These are phyloP conservation scores for Aphelenchoides bicaudatus DNA, from an alignment of 2,888 invertebrate genomes.

Conservation along the genomic window DNA sequence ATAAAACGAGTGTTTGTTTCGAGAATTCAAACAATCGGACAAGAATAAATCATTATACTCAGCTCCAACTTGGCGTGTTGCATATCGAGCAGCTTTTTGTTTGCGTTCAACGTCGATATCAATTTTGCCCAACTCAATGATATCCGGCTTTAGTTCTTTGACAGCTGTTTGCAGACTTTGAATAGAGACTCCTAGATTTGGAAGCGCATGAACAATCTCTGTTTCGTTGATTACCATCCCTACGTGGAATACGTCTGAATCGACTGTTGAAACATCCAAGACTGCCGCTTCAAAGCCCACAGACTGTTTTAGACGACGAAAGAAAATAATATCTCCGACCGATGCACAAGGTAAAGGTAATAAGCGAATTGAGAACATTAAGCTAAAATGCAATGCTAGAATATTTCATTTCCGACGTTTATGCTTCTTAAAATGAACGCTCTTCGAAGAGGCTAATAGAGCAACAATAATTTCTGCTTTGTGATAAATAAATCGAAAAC, in stretches of 20 bases:
- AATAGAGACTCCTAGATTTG: slow-evolving; percentile 20
- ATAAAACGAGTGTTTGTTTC: slow-evolving; percentile 29
- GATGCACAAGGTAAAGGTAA: slow-evolving; percentile 16
- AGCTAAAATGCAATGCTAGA: neutral
- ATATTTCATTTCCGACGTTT: slow-evolving; percentile 18
- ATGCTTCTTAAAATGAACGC: slow-evolving; percentile 39
- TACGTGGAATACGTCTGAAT: slow-evolving; percentile 31
- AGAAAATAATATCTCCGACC: slow-evolving; percentile 31
- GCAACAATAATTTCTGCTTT: slow-evolving; percentile 29
- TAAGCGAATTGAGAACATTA: neutral
- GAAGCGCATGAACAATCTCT: slow-evolving; percentile 24
- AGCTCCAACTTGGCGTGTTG: slow-evolving; percentile 29
- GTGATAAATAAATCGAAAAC: slow-evolving; percentile 33
- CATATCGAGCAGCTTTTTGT: slow-evolving; percentile 23
- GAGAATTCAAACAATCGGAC: slow-evolving; percentile 29
- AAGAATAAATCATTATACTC: slow-evolving; percentile 40
- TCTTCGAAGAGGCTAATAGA: slow-evolving; percentile 33
- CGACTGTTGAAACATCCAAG: slow-evolving; percentile 20
- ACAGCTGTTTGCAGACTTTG: slow-evolving; percentile 22
- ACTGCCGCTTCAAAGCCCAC: slow-evolving; percentile 27
- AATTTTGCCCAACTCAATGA: slow-evolving; percentile 26
- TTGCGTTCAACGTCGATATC: slow-evolving; percentile 25
- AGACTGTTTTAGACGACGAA: slow-evolving; percentile 19
- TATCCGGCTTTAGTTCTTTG: slow-evolving; percentile 19
- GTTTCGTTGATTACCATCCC: slow-evolving; percentile 20